A percentile compares a stretch with the other conserved stretches of the same genome.
These are phyloP conservation scores for Yponomeuta cagnagella DNA, from an alignment of 2,888 invertebrate species.

Conservation along the genomic window DNA sequence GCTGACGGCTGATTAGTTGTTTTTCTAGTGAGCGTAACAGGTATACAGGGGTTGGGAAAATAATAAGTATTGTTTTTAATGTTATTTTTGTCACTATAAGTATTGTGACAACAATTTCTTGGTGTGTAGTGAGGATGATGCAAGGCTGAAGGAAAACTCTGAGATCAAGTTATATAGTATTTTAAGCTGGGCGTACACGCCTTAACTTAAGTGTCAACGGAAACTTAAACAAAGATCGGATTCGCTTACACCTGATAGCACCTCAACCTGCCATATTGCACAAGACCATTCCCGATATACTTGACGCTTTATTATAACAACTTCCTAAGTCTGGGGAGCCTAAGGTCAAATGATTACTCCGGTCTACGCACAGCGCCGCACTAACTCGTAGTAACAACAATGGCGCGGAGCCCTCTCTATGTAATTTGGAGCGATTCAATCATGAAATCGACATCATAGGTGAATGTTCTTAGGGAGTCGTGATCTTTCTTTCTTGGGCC, in stretches of 20 bases:
- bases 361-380: conserved; percentile 28
- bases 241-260: background rate
- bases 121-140: too few species aligned
- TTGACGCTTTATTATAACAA: conserved; percentile 5
- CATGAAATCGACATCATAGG: conserved; percentile 25
- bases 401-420: conserved; percentile 25
- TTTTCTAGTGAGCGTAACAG: background rate
- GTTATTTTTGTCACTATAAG: too few species aligned
- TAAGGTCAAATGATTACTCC: conserved; percentile 14
- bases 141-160: too few species aligned
- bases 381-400: conserved; percentile 30
- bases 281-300: background rate
- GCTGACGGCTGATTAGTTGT: background rate
- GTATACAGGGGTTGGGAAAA: background rate
- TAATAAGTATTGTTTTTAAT: too few species aligned
- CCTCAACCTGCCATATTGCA: background rate
- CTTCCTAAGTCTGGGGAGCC: background rate
- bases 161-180: too few species aligned
- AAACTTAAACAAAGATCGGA: too few species aligned
- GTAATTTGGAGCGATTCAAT: conserved; percentile 51
- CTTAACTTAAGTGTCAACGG: too few species aligned
- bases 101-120: too few species aligned
- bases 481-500: conserved; percentile 10
- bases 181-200: too few species aligned
- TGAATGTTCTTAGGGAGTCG: conserved; percentile 11